phyloP scores from a whole-genome alignment of 2,888 invertebrate species.

The Tigriopus californicus region DNA sequence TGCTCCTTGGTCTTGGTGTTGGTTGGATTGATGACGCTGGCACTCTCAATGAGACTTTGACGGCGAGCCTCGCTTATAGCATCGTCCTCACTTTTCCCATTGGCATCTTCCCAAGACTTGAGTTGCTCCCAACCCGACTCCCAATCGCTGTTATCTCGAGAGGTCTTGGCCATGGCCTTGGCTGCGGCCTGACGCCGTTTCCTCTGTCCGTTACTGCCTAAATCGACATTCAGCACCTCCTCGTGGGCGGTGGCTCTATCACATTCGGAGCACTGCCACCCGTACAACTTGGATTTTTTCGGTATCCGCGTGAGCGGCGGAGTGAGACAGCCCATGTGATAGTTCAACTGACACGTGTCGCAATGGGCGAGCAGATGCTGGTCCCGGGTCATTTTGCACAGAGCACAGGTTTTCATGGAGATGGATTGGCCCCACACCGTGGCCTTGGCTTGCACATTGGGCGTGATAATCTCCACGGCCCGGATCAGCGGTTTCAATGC shows the following conservation, averaged over 20 bases:
- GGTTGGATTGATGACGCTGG: constrained; percentile 30
- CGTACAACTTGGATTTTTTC: constrained; percentile 65
- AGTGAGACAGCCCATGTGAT: constrained; percentile 81
- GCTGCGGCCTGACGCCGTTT: background rate
- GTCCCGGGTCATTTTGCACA: constrained; percentile 65
- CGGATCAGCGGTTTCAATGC: too few relatives aligned
- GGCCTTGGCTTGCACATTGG: background rate
- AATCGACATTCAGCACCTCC: background rate
- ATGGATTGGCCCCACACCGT: background rate
- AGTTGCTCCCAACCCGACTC: too few relatives aligned
- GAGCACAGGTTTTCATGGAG: constrained; percentile 37
- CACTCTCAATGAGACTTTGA: too few relatives aligned
- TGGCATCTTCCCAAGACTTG: background rate
- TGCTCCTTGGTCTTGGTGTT: constrained; percentile 55
- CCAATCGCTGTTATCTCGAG: background rate
- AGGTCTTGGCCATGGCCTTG: background rate
- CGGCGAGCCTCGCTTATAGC: constrained; percentile 20
- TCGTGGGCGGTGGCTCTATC: constrained; percentile 37
- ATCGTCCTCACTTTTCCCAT: background rate
- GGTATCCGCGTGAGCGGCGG: constrained; percentile 85
- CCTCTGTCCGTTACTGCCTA: background rate
- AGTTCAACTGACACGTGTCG: constrained; percentile 77
- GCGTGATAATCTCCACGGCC: background rate
- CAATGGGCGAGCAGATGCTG: constrained; percentile 86
- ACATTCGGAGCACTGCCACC: constrained; percentile 79